Percentiles rank a stretch among this genome's conserved stretches.
These are phyloP conservation scores for Augiades crinisus DNA, from an alignment of 2,888 invertebrate species.

Conservation along the genomic window DNA sequence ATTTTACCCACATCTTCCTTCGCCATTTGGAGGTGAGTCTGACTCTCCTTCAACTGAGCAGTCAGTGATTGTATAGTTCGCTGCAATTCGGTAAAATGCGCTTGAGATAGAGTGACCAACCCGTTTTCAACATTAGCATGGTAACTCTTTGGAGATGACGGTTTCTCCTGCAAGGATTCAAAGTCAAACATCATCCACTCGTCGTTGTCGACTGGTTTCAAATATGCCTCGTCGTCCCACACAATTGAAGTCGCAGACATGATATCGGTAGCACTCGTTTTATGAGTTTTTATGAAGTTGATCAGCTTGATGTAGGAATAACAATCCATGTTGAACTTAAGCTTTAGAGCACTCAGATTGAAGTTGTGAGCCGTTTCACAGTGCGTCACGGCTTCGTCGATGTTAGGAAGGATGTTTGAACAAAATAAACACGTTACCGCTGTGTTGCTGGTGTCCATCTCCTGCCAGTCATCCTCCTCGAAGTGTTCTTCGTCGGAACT, in stretches of 20 bases:
- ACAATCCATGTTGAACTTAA: slow-evolving; percentile 88
- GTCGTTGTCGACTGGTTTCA: slow-evolving; percentile 89
- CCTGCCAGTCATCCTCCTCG: slow-evolving; percentile 75
- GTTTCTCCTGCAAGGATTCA: slow-evolving; percentile 62
- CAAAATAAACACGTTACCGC: slow-evolving; percentile 88
- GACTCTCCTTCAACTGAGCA: slow-evolving; percentile 82
- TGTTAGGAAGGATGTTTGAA: slow-evolving; percentile 77
- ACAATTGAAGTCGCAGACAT: slow-evolving; percentile 72
- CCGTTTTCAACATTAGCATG: slow-evolving; percentile 84
- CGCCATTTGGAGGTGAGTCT: slow-evolving; percentile 81
- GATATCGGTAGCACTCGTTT: slow-evolving; percentile 80
- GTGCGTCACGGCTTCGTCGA: slow-evolving; percentile 85
- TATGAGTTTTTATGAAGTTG: slow-evolving; percentile 87
- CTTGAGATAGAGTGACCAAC: slow-evolving; percentile 81
- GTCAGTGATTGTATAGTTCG: slow-evolving; percentile 79
- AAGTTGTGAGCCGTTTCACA: slow-evolving; percentile 85
- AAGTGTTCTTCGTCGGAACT: slow-evolving; percentile 75
- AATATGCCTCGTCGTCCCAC: slow-evolving; percentile 90
- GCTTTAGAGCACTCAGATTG: slow-evolving; percentile 83
- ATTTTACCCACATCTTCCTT: slow-evolving; percentile 82
- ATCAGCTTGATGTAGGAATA: slow-evolving; percentile 91
- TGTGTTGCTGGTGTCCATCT: slow-evolving; percentile 66
- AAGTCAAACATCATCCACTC: slow-evolving; percentile 92
- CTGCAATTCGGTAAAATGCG: slow-evolving; percentile 82
- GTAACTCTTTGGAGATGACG: slow-evolving; percentile 67